Evolutionary conservation across 2,113 vertebrate species (phyloP).

Genomic region (Andinoacara biseriatus): DNA sequence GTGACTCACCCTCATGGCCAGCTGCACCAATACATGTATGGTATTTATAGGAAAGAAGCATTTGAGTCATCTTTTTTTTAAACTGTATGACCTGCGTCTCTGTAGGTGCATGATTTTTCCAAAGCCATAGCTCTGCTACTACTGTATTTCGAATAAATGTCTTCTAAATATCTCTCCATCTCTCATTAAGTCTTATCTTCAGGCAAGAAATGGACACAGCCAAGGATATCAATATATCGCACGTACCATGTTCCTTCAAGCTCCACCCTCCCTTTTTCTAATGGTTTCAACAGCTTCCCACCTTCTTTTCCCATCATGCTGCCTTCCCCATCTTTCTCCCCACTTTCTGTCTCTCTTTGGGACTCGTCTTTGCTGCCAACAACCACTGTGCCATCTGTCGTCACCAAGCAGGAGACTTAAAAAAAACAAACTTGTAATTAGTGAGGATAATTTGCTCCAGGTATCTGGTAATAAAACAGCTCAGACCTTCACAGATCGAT

Average conservation of each 20-base stretch:
- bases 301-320: conserved; percentile 2
- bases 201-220: conserved; percentile 32
- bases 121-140: neutral
- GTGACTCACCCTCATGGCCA: conserved; percentile 65
- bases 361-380: conserved; percentile 24
- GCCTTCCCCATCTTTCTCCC: neutral
- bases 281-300: conserved; percentile 41
- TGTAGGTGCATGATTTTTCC: conserved; percentile 22
- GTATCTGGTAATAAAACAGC: conserved; percentile 49
- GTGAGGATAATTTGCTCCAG: conserved; percentile 50
- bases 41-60: conserved; percentile 62
- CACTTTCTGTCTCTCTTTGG: neutral
- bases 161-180: conserved; percentile 44
- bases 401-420: conserved; percentile 13
- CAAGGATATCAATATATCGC: conserved; percentile 55
- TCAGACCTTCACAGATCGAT: conserved; percentile 70
- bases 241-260: neutral
- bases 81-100: no score
- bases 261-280: neutral
- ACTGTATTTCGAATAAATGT: neutral
- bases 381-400: conserved; percentile 48
- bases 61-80: neutral
- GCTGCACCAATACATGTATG: conserved; percentile 42
- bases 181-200: conserved; percentile 74
- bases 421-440: conserved; percentile 50